Evolutionary conservation across 1,140 invertebrate species (phyloP), one percentile per base, ranked within the genome.

Genomic region (Ceratosolen fusciceps): DNA sequence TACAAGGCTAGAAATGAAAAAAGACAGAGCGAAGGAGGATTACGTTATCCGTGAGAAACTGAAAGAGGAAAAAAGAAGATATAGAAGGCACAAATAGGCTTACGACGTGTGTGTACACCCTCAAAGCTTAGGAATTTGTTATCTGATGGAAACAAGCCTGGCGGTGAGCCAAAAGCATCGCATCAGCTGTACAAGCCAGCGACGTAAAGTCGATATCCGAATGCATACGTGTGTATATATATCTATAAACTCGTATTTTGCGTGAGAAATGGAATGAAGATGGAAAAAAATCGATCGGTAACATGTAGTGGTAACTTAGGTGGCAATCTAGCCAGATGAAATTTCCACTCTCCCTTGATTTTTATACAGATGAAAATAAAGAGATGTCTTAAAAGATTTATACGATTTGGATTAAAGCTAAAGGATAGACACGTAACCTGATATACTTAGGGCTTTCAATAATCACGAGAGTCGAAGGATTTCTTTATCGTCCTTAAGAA

Each of bases 51-150:
- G 52, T 29, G 52, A 76, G 54, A 73, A 37, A 70, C 49, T n/a
- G 67, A 31, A 58, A 70, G 37, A 77, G 75, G 7, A 43, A 54
- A 77, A 24, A 62, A 9, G 8, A 62, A 43, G 31, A 43, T 26
- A n/a, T 7, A 9, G 56, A 31, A 21, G 10, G 43, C 58, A 65
- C 70, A 65, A 73, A 79, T 79, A 73, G 77, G 68, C 56, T 73
- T 73, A 71, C 26, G 39, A 67, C 68, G 37, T 77, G 37, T 77
- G 37, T 77, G 52, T 70, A 70, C 67, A 71, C 54, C 16, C 34
- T 78, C 52, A 78, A 78, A 79, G 77, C 77, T 73, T 65, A 79
- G 77, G 58, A 79, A 79, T 79, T 79, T 52, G 77, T 67, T 79
- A 73, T 79, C 77, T 73, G 77, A 79, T 78, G 52, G 76, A 67